Base-by-base conservation (phyloP, 2,797 vertebrate genomes). In the Borostomias antarcticus region DNA sequence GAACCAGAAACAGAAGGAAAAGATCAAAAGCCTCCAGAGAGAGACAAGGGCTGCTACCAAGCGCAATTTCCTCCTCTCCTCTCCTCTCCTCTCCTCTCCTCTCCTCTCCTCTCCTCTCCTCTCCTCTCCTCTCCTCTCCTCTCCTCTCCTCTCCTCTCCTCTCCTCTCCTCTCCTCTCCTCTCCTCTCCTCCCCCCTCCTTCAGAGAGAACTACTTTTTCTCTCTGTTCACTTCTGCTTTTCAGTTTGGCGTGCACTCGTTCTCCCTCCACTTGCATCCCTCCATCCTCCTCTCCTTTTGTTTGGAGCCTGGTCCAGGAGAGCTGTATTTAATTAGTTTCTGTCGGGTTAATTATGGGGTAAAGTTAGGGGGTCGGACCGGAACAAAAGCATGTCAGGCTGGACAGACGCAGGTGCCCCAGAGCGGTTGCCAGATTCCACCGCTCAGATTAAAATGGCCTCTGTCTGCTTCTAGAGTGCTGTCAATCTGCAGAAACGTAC, bases 261-360 rank as follows among this genome's bases (percentile, higher is more conserved):
- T 56, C n/a, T 62, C 45, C 40, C 57, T 71, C 40, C 7, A 5
- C 74, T 84, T 69, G 71, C 60, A 68, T 78, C 68, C 56, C 64
- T 62, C 60, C 67, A 48, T 83, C 80, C 72, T 73, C 66, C 71
- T 70, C 65, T 68, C 59, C 60, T 37, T 66, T 69, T 75, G 79
- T 77, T 58, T 84, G 83, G 81, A 78, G 69, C 85, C 86, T 88
- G 88, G 85, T 83, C 84, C 78, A 76, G 80, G 74, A 87, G 85
- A 88, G 86, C 85, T 85, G 86, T 74, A 85, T 90, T 93, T 93
- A 92, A 92, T 92, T 91, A 90, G 87, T 91, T 91, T 92, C 88
- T 90, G 85, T 89, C 86, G 88, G 89, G 85, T 91, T 91, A 91
- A 92, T 93, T 91, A 92, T 86, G 83, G 72, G 88, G 74, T 86